Evolutionary conservation across 1,140 invertebrate species (phyloP).

Genomic region (Dendrolimus kikuchii): DNA sequence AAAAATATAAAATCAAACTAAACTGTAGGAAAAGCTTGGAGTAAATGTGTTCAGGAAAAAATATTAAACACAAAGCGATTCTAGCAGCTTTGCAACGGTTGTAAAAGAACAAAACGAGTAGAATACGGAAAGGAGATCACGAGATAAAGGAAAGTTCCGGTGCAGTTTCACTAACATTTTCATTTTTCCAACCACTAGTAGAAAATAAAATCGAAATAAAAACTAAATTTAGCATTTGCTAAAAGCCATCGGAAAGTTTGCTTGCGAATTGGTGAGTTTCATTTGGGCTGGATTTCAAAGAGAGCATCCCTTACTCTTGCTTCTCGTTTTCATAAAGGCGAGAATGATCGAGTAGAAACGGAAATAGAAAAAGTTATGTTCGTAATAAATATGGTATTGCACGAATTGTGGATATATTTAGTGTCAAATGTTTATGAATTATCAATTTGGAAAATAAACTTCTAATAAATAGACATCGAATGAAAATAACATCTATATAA

Average conservation of each 20-base stretch:
- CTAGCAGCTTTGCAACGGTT: conserved; percentile 1
- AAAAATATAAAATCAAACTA: no score
- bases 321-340: background rate
- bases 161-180: background rate
- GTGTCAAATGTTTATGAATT: no score
- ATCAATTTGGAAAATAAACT: no score
- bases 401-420: no score
- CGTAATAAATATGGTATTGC: no score
- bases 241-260: conserved; percentile 24
- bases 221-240: conserved; percentile 19
- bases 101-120: background rate
- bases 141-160: conserved; percentile 1
- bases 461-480: no score
- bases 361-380: no score
- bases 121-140: background rate
- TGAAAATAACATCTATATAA: no score
- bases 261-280: conserved; percentile 31
- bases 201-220: conserved; percentile 10
- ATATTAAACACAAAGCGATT: no score
- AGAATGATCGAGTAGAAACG: no score
- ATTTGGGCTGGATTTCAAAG: conserved; percentile 30
- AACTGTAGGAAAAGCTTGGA: no score
- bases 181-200: conserved; percentile 1
- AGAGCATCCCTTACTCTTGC: conserved; percentile 16
- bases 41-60: no score